Base-by-base conservation (phyloP, 1,140 invertebrate genomes). In the Drosophila trapezifrons region DNA sequence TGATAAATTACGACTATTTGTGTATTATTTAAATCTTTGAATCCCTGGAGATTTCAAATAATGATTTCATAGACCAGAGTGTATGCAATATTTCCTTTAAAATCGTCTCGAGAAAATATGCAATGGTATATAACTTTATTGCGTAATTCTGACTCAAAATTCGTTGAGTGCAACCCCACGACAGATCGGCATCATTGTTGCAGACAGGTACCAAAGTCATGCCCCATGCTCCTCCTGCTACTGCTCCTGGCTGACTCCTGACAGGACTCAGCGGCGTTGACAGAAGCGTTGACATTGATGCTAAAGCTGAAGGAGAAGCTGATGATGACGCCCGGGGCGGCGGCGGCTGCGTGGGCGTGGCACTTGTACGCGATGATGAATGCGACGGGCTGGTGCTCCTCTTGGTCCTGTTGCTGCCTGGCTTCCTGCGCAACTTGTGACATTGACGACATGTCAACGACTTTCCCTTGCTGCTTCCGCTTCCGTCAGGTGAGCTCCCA, bases 401-500 rank as follows among this genome's bases (percentile, higher is more conserved):
- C 29, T 25, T 57, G 29, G 15, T 57, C 17, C 38, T 62, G n/a
- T 59, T 46, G 32, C 42, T 72, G n/a, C 47, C 47, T 12, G 55
- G 40, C 35, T 55, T 55, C 55, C 58, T 66, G 64, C 62, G 64
- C 46, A 78, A 59, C 75, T 70, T 78, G 55, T 75, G 80, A 78
- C 80, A 80, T 65, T 84, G 80, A 84, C 63, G 73, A 72, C 80
- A 83, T 78, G 80, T 79, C 80, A 72, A 67, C 80, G 71, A 78
- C 78, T 79, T 76, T 27, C n/a, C 72, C 80, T 57, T 54, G 42
- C 57, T 72, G 71, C 65, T 72, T 83, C 76, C 76, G 62, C 62
- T 72, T 83, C 65, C 62, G 60, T 45, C 62, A 45, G 62, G 51
- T 57, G 35, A 47, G 49, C 10, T 51, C 25, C 42, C 8, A 15